These are phyloP conservation scores for Propithecus coquereli DNA, from an alignment of 2,113 vertebrate species.

Conservation along the genomic window DNA sequence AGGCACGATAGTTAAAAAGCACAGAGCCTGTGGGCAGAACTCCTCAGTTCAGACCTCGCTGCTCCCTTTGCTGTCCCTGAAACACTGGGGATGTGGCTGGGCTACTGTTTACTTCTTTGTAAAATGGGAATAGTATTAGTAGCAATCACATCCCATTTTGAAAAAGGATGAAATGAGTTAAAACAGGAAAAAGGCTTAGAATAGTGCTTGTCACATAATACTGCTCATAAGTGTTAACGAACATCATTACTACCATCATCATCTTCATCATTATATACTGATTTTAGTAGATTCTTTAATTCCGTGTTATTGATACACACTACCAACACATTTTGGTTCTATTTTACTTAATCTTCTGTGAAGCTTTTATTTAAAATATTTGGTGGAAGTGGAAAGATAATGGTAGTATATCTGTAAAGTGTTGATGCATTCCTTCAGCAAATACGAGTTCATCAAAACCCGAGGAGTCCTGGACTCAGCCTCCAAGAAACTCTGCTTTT, in stretches of 20 bases:
- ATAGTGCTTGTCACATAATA: not conserved
- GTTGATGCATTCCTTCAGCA: not conserved
- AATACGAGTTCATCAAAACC: not conserved
- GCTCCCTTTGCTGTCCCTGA: accelerated
- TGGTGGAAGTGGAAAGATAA: not conserved
- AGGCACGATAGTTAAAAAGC: no score
- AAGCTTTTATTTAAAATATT: not conserved
- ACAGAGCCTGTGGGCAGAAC: not conserved
- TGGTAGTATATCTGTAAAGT: not conserved
- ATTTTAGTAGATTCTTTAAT: not conserved
- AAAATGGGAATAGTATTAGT: not conserved
- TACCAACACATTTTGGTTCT: not conserved
- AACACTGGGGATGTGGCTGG: accelerated
- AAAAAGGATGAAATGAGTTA: not conserved
- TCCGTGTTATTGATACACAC: not conserved
- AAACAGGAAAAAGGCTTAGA: not conserved
- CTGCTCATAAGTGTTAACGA: not conserved
- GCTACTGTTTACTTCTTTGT: accelerated
- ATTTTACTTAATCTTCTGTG: not conserved
- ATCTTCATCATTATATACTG: not conserved
- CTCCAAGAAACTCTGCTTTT: not conserved
- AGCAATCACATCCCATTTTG: no score
- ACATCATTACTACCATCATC: no score
- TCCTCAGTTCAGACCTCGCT: no score
- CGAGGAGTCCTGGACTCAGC: not conserved